Evolutionary conservation across 2,888 invertebrate species (phyloP).

Genomic region (Toxonevra muliebris): DNA sequence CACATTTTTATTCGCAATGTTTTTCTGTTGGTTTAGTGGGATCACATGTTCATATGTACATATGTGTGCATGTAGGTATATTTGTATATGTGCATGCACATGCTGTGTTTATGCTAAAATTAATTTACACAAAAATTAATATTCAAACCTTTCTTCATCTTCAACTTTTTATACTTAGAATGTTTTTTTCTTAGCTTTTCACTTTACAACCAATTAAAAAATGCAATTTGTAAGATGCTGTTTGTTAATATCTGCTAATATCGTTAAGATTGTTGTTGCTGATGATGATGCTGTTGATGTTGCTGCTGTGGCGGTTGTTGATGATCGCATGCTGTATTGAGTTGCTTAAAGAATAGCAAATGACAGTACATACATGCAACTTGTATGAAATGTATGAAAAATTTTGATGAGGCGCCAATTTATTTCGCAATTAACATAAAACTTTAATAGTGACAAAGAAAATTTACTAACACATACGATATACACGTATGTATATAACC

Average conservation of each 20-base stretch:
- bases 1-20: slow-evolving; percentile 46
- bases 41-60: slow-evolving; percentile 1
- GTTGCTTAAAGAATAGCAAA: background rate
- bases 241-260: slow-evolving; percentile 35
- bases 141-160: slow-evolving; percentile 41
- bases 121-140: slow-evolving; percentile 46
- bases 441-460: background rate
- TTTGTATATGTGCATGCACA: background rate
- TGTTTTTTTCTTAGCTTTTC: no score
- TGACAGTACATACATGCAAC: background rate
- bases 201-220: slow-evolving; percentile 48
- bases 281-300: no score
- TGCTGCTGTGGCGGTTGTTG: no score
- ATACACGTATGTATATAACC: no score
- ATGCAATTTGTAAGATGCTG: slow-evolving; percentile 53
- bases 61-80: background rate
- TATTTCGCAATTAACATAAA: slow-evolving; percentile 7
- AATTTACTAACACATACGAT: no score
- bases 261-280: slow-evolving; percentile 2
- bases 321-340: background rate
- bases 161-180: no score
- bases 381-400: slow-evolving; percentile 11
- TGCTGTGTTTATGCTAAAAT: slow-evolving; percentile 18
- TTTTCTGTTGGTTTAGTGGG: slow-evolving; percentile 6
- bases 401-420: slow-evolving; percentile 51